These are phyloP conservation scores for Rhynchotus rufescens DNA, from an alignment of 2,797 vertebrate genomes.

Conservation along the genomic window DNA sequence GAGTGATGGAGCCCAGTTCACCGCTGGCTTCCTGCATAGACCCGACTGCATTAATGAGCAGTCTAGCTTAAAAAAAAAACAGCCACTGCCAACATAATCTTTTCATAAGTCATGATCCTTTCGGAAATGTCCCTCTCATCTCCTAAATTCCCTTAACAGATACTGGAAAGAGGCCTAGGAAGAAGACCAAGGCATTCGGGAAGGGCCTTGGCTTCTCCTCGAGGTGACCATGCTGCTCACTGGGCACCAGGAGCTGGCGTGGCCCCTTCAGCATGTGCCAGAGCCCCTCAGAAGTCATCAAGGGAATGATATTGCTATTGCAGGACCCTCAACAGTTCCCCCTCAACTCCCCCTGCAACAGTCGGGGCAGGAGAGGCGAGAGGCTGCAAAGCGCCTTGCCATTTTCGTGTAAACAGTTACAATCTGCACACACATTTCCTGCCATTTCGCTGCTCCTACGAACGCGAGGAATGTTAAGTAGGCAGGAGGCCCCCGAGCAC, in stretches of 20 bases:
- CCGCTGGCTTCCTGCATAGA: not conserved
- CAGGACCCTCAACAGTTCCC: no score
- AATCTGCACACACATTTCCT: not conserved
- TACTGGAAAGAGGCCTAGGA: not conserved
- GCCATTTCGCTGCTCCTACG: not conserved
- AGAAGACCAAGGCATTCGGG: not conserved
- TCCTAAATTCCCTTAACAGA: not conserved
- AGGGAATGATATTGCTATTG: not conserved
- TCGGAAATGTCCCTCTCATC: not conserved
- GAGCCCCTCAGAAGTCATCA: not conserved
- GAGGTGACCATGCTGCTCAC: not conserved
- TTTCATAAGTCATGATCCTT: not conserved
- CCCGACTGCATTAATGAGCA: not conserved
- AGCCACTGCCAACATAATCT: not conserved
- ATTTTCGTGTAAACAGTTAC: not conserved
- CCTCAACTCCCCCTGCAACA: not conserved
- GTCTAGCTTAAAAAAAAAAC: not conserved
- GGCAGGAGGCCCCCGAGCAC: not conserved
- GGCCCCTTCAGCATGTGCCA: not conserved
- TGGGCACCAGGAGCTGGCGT: not conserved
- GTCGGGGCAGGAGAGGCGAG: constrained; percentile 12
- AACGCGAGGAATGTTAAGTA: constrained; percentile 1
- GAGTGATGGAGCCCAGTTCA: not conserved
- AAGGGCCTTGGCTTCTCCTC: not conserved
- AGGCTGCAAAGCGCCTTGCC: not conserved